These are phyloP conservation scores for Seira sanloemensis DNA, from an alignment of 2,888 invertebrate species.

Conservation along the genomic window DNA sequence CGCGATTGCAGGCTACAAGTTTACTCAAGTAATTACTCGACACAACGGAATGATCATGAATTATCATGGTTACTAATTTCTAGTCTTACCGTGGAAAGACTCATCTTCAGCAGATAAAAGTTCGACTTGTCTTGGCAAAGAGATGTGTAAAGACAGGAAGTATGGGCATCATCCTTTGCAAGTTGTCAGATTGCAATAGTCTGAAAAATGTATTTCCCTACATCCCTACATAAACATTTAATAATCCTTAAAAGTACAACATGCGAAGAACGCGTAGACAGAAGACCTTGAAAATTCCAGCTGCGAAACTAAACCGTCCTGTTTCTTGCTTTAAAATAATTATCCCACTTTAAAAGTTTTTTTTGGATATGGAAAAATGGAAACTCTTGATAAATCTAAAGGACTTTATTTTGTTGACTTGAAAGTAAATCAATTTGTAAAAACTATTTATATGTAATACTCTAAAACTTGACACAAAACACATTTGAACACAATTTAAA, in stretches of 20 bases:
- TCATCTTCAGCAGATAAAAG: neutral
- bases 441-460: neutral
- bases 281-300: neutral
- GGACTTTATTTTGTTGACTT: neutral
- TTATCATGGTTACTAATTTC: too few species aligned
- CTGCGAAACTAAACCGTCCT: conserved; percentile 28
- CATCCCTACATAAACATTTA: too few species aligned
- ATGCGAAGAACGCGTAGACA: neutral
- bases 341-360: neutral
- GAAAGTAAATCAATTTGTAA: neutral
- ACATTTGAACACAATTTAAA: neutral
- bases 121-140: neutral
- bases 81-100: too few species aligned
- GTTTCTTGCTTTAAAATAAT: neutral
- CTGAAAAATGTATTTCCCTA: too few species aligned
- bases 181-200: too few species aligned
- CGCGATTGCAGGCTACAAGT: too few species aligned
- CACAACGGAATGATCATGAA: too few species aligned
- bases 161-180: too few species aligned
- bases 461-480: neutral
- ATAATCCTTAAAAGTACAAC: too few species aligned
- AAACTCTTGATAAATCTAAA: neutral
- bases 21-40: too few species aligned
- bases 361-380: neutral
- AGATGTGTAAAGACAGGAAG: neutral